Evolutionary conservation across 2,888 invertebrate species (phyloP).

Genomic region (Bursaphelenchus okinawaensis): DNA sequence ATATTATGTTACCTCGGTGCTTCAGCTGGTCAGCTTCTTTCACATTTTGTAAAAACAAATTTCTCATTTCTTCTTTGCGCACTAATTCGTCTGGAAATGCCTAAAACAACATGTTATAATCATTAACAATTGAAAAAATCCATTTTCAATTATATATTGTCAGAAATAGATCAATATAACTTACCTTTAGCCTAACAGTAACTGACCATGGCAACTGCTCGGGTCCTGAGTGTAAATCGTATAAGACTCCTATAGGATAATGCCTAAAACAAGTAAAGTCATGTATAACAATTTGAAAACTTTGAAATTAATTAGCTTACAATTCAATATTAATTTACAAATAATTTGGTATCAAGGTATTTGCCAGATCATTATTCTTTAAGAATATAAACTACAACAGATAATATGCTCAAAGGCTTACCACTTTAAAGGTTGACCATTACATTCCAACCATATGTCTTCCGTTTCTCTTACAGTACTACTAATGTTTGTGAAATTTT

Average conservation of each 20-base stretch:
- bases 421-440: constrained; percentile 43
- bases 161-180: neutral
- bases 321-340: too few species aligned
- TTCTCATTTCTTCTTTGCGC: constrained; percentile 82
- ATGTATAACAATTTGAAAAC: too few species aligned
- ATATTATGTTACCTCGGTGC: constrained; percentile 67
- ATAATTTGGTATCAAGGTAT: too few species aligned
- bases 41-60: constrained; percentile 84
- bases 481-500: constrained; percentile 24
- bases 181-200: constrained; percentile 75
- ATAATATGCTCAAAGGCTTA: constrained; percentile 11
- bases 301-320: too few species aligned
- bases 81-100: constrained; percentile 88
- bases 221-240: constrained; percentile 70
- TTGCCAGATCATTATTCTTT: too few species aligned
- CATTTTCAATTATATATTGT: neutral
- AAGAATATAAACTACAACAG: neutral
- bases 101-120: constrained; percentile 59
- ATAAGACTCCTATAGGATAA: constrained; percentile 76
- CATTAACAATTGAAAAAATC: neutral
- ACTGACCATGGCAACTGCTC: constrained; percentile 81
- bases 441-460: constrained; percentile 44
- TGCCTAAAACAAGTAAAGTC: too few species aligned
- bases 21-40: constrained; percentile 98
- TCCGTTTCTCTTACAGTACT: constrained; percentile 31